phyloP scores from a whole-genome alignment of 2,797 vertebrate species.

The Sebastes iracundus region DNA sequence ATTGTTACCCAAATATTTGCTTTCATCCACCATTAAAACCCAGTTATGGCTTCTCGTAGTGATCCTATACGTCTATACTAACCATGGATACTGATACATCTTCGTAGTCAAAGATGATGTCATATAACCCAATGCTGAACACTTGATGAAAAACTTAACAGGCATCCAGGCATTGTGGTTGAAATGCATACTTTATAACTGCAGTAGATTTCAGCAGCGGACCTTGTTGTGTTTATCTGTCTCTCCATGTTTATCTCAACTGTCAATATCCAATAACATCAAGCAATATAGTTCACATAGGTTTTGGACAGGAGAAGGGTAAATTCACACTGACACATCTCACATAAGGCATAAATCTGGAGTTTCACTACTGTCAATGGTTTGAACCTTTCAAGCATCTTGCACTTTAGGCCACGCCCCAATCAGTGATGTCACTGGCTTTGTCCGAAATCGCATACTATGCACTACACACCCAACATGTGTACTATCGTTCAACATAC shows the following conservation, averaged over 20 bases:
- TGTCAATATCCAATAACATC: background rate
- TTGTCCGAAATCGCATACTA: background rate
- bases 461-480: too few species aligned
- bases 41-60: background rate
- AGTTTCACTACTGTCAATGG: background rate
- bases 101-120: background rate
- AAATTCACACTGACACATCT: background rate
- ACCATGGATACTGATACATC: background rate
- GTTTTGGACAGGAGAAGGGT: background rate
- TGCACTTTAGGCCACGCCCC: background rate
- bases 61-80: background rate
- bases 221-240: background rate
- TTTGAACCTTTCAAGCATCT: background rate
- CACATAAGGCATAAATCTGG: background rate
- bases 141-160: background rate
- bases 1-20: background rate
- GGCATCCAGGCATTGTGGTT: background rate
- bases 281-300: background rate
- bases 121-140: background rate
- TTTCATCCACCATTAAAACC: background rate
- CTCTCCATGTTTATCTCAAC: background rate
- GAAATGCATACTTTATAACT: background rate
- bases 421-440: conserved; percentile 35
- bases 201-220: background rate
- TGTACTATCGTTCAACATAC: too few species aligned